A percentile compares a stretch with the other conserved stretches of the same genome.
phyloP scores from a whole-genome alignment of 2,797 vertebrate species.

The Naso thynnoides region DNA sequence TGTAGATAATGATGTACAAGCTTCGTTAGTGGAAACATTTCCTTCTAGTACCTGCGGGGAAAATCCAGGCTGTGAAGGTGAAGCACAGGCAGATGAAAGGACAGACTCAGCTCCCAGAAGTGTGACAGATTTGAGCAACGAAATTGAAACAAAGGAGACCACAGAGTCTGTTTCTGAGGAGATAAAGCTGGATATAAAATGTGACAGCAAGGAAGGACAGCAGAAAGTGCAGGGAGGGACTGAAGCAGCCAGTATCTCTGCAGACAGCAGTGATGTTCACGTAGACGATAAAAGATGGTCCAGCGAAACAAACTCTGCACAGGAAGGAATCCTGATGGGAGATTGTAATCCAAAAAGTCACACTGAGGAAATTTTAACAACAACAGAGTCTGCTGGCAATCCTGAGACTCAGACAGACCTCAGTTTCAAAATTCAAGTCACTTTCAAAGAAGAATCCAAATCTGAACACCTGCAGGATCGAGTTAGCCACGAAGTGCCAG shows the following conservation, averaged over 20 bases:
- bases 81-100: slow-evolving; percentile 24
- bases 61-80: slow-evolving; percentile 22
- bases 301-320: slow-evolving; percentile 20
- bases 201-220: slow-evolving; percentile 18
- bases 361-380: slow-evolving; percentile 18
- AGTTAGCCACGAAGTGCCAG: slow-evolving; percentile 24
- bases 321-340: slow-evolving; percentile 32
- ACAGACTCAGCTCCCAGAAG: slow-evolving; percentile 4
- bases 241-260: slow-evolving; percentile 31
- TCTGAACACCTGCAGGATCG: slow-evolving; percentile 20
- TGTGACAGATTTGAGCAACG: slow-evolving; percentile 8
- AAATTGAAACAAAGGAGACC: slow-evolving; percentile 29
- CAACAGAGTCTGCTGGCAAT: slow-evolving; percentile 10
- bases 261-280: slow-evolving; percentile 7
- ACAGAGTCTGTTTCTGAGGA: slow-evolving; percentile 36
- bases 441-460: slow-evolving; percentile 54
- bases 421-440: slow-evolving; percentile 65
- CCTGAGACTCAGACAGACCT: slow-evolving; percentile 53
- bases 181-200: slow-evolving; percentile 37
- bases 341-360: slow-evolving; percentile 30
- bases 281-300: slow-evolving; percentile 1
- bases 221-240: slow-evolving; percentile 4
- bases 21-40: slow-evolving; percentile 30
- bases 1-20: slow-evolving; percentile 35
- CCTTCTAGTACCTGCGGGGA: slow-evolving; percentile 22